Conservation (phyloP, 2,113 vertebrate species). For the Ochotona curzoniae region DNA sequence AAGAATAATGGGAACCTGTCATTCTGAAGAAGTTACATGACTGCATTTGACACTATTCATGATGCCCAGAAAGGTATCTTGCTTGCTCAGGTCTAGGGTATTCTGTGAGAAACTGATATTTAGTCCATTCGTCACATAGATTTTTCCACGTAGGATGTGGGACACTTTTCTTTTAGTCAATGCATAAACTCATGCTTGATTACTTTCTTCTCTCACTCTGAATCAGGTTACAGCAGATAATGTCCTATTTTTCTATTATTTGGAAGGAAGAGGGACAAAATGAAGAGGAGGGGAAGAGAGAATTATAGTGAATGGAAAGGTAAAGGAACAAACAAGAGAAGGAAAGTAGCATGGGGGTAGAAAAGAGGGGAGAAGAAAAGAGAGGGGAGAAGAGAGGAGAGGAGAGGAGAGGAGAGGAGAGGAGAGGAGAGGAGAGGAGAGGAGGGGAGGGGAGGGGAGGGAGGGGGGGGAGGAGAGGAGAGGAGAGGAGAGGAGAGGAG, state of each 20-base stretch:
- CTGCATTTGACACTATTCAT: accelerated
- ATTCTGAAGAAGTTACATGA: not conserved
- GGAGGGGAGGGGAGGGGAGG: not conserved
- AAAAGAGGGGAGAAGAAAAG: no score
- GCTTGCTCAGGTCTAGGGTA: not conserved
- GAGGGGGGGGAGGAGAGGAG: no score
- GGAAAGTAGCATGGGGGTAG: no score
- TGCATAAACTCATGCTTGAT: not conserved
- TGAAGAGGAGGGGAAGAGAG: no score
- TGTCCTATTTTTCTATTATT: not conserved
- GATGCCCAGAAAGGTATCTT: not conserved
- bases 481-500: no score
- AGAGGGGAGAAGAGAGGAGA: no score
- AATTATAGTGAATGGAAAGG: not conserved
- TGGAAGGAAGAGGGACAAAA: no score
- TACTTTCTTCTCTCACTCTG: not conserved
- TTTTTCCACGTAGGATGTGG: not conserved
- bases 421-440: no score
- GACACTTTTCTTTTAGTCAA: not conserved
- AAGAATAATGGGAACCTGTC: not conserved
- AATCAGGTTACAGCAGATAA: not conserved
- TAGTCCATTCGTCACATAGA: no score
- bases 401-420: no score
- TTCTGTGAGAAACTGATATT: not conserved
- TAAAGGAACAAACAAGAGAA: not conserved